Evolutionary conservation across 2,797 vertebrate species (phyloP).

Genomic region (Coendou prehensilis): DNA sequence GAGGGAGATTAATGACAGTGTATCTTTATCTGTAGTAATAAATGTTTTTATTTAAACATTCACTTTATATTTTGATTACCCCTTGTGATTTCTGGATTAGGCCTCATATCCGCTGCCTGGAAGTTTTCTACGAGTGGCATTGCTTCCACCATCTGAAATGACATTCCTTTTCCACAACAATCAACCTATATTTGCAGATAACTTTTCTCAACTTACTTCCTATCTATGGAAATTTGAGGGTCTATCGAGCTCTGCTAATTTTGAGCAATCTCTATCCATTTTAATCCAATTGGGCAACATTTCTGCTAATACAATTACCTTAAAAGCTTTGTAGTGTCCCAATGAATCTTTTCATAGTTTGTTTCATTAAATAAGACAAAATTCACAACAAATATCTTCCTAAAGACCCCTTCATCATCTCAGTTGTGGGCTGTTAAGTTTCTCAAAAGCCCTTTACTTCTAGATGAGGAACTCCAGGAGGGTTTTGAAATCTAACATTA

Average conservation of each 20-base stretch:
- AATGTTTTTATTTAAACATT: neutral
- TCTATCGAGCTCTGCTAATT: neutral
- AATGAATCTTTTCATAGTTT: neutral
- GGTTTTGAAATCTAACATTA: neutral
- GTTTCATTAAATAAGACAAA: constrained; percentile 14
- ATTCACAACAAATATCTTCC: neutral
- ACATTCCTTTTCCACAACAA: neutral
- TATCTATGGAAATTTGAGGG: neutral
- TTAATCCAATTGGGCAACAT: neutral
- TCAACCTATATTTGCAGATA: neutral
- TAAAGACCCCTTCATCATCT: neutral
- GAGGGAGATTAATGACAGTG: neutral
- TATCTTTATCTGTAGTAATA: neutral
- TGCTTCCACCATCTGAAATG: neutral
- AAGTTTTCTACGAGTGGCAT: neutral
- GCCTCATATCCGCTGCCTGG: neutral
- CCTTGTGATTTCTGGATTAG: neutral
- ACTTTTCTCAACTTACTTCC: neutral
- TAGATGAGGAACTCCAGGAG: neutral
- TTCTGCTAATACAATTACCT: constrained; percentile 31
- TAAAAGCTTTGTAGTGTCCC: neutral
- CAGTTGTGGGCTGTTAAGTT: neutral
- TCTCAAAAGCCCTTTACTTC: neutral
- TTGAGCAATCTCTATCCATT: constrained; percentile 16
- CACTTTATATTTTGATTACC: neutral